These are phyloP conservation scores for Lepidonotus clava DNA, from an alignment of 2,888 invertebrate genomes.

Conservation along the genomic window DNA sequence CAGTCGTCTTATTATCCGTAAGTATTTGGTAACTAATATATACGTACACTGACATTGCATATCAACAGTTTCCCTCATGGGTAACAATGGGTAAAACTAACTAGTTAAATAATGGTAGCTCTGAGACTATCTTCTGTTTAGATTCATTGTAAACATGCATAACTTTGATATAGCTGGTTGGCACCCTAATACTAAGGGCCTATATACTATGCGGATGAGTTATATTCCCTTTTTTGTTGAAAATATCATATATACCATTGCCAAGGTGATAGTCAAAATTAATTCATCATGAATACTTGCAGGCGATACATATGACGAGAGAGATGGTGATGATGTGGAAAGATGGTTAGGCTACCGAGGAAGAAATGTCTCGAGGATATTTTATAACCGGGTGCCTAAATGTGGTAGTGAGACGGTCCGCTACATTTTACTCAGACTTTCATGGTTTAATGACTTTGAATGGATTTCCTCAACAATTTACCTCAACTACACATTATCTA, in stretches of 20 bases:
- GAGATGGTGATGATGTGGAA: background rate
- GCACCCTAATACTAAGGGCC: too few relatives aligned
- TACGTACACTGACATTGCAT: too few relatives aligned
- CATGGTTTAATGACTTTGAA: constrained; percentile 31
- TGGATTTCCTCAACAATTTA: background rate
- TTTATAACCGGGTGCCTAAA: constrained; percentile 19
- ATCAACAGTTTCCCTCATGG: too few relatives aligned
- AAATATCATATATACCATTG: background rate
- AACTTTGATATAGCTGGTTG: too few relatives aligned
- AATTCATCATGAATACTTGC: background rate
- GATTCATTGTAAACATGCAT: too few relatives aligned
- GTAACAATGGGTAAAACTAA: too few relatives aligned
- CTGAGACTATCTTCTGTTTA: too few relatives aligned
- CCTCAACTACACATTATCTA: background rate
- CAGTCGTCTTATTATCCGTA: too few relatives aligned
- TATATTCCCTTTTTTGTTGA: background rate
- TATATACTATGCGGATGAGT: too few relatives aligned
- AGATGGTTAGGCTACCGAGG: background rate
- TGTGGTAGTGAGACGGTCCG: constrained; percentile 32
- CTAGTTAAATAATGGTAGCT: too few relatives aligned
- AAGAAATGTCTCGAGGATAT: background rate
- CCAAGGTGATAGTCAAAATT: too few relatives aligned
- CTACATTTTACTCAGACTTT: background rate
- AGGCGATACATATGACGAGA: background rate
- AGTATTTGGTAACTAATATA: too few relatives aligned